These are phyloP conservation scores for Nasonia longicornis DNA, from an alignment of 1,140 invertebrate genomes.

Conservation along the genomic window DNA sequence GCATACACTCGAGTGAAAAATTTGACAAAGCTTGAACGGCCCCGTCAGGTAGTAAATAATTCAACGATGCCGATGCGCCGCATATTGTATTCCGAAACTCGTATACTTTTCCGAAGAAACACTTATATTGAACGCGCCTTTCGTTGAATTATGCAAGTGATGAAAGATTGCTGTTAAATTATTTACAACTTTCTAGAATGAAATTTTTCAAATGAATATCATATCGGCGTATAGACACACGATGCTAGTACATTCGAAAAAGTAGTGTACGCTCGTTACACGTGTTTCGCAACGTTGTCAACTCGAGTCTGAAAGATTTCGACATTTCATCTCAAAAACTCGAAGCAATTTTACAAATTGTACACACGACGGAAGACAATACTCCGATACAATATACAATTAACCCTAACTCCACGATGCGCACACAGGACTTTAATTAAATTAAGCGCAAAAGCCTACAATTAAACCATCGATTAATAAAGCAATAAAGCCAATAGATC, in stretches of 20 bases:
- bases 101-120: background rate
- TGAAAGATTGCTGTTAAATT: slow-evolving; percentile 2
- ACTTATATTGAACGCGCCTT: background rate
- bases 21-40: background rate
- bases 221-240: too few relatives aligned
- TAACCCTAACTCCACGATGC: slow-evolving; percentile 9
- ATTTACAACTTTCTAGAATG: slow-evolving; percentile 1
- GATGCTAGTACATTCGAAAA: too few relatives aligned
- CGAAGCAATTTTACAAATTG: slow-evolving; percentile 18
- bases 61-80: background rate
- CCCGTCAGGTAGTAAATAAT: background rate
- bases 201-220: background rate
- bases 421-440: background rate
- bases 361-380: slow-evolving; percentile 17
- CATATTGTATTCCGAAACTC: background rate
- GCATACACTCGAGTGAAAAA: background rate
- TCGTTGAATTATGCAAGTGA: slow-evolving; percentile 4
- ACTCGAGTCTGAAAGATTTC: background rate
- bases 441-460: slow-evolving; percentile 20
- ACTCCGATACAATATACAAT: background rate
- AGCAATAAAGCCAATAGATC: slow-evolving; percentile 1
- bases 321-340: background rate
- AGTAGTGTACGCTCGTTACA: background rate
- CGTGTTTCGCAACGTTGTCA: background rate
- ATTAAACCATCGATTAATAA: slow-evolving; percentile 6